phyloP scores from a whole-genome alignment of 2,888 invertebrate species.

The Cinara cedri region DNA sequence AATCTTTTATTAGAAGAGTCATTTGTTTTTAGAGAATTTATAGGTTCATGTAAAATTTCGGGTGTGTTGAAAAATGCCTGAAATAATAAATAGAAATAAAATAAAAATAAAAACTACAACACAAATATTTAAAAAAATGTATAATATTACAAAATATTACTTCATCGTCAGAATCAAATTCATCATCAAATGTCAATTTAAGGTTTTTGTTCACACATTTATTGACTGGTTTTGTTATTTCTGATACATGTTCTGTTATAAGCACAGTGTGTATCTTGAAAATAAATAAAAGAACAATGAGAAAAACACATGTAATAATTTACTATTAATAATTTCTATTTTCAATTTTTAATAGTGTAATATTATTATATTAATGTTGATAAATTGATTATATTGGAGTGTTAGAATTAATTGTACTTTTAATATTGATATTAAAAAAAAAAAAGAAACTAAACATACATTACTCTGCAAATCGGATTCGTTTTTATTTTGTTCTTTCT shows the following conservation, averaged over 20 bases:
- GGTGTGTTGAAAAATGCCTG: constrained; percentile 39
- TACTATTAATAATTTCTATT: neutral
- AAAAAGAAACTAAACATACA: constrained; percentile 5
- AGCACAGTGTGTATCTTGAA: neutral
- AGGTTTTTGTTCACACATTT: neutral
- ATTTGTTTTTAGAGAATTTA: neutral
- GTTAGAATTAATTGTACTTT: neutral
- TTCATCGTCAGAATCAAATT: constrained; percentile 50
- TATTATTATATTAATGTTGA: neutral
- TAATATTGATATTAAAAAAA: neutral
- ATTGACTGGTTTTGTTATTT: neutral
- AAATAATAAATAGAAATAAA: neutral
- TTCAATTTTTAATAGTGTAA: neutral
- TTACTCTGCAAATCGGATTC: neutral
- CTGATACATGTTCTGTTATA: neutral
- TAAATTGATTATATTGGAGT: neutral
- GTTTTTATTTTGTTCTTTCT: constrained; percentile 1
- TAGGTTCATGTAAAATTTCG: neutral
- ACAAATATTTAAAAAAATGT: neutral
- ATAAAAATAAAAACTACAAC: neutral
- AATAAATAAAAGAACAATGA: neutral
- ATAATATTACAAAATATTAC: constrained; percentile 19
- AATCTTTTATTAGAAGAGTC: neutral
- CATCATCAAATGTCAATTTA: constrained; percentile 28
- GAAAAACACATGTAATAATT: neutral